Percentiles rank a stretch among this genome's conserved stretches.
phyloP scores from a whole-genome alignment of 2,888 invertebrate species.

The Anoncus sp. region DNA sequence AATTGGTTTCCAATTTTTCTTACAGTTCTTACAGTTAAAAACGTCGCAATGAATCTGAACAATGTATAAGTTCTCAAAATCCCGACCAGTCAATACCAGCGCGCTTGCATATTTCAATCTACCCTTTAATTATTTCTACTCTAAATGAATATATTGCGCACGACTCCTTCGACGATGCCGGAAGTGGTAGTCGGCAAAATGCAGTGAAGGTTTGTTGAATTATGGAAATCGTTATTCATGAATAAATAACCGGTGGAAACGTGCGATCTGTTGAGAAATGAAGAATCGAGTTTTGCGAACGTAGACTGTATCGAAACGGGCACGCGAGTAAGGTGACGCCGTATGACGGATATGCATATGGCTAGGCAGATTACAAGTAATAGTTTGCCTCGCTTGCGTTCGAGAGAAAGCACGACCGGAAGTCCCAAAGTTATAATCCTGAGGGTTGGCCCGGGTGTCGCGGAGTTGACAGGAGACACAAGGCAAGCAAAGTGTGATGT shows the following conservation, averaged over 20 bases:
- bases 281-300: neutral
- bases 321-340: constrained; percentile 9
- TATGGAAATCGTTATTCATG: neutral
- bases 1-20: too few species aligned
- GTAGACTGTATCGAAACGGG: constrained; percentile 3
- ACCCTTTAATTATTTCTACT: neutral
- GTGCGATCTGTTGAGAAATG: neutral
- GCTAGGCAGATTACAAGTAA: constrained; percentile 26
- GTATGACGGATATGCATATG: constrained; percentile 36
- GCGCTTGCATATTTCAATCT: neutral
- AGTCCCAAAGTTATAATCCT: constrained; percentile 62
- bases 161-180: neutral
- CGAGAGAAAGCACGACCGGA: constrained; percentile 18
- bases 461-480: constrained; percentile 43
- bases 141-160: neutral
- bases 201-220: neutral
- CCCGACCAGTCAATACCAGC: neutral
- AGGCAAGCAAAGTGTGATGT: constrained; percentile 12
- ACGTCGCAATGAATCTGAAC: too few species aligned
- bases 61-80: neutral
- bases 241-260: constrained; percentile 1
- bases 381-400: constrained; percentile 31
- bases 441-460: constrained; percentile 35
- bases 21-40: too few species aligned
- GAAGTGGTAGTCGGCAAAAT: neutral